phyloP scores from a whole-genome alignment of 2,113 vertebrate genomes.

The Ia io region DNA sequence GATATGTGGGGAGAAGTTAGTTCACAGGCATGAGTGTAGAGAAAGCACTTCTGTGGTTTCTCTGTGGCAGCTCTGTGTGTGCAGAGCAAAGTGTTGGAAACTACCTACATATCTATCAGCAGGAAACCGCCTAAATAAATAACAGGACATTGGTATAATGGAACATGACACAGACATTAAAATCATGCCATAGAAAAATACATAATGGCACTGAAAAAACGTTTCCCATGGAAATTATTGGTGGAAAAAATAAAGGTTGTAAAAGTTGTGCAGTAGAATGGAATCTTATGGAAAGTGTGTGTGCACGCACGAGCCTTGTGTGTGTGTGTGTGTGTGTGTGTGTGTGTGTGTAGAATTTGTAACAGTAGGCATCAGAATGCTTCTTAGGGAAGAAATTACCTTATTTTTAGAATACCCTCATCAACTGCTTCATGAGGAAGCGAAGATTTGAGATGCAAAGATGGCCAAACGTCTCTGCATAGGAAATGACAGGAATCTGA shows the following conservation, averaged over 20 bases:
- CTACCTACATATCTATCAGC: not conserved
- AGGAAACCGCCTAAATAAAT: not conserved
- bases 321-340: not conserved
- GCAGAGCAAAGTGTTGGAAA: not conserved
- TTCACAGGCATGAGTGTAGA: not conserved
- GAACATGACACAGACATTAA: not conserved
- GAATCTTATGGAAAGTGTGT: not conserved
- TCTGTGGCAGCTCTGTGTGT: not conserved
- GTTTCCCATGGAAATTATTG: constrained; percentile 8
- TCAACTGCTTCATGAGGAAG: not conserved
- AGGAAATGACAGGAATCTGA: not conserved
- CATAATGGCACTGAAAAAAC: not conserved
- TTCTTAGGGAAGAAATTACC: not conserved
- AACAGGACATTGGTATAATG: not conserved
- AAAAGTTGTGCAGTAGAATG: not conserved
- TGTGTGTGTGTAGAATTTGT: not conserved
- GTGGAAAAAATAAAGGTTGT: not conserved
- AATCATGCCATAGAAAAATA: not conserved
- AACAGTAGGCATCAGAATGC: not conserved
- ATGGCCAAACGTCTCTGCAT: not conserved
- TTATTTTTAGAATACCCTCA: not conserved
- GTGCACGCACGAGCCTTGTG: not conserved
- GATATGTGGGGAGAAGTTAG: not conserved
- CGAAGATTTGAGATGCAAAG: not conserved
- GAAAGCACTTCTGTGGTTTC: not conserved